Evolutionary conservation across 2,888 invertebrate species (phyloP).

Genomic region (Nomada goodeniana): DNA sequence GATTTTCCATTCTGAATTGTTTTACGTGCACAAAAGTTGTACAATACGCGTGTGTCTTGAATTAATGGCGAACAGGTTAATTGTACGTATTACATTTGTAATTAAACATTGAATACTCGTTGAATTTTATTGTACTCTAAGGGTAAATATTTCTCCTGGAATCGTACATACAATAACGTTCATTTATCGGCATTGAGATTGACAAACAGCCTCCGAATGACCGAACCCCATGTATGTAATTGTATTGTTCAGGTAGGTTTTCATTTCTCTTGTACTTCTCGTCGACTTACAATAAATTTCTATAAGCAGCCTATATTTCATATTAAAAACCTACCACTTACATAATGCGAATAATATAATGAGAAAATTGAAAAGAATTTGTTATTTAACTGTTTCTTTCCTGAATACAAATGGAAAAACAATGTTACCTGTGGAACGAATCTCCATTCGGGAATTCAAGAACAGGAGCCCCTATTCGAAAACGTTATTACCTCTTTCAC

Average conservation of each 20-base stretch:
- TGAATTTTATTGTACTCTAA: neutral
- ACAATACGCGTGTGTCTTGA: too few relatives aligned
- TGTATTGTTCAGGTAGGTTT: slow-evolving; percentile 1
- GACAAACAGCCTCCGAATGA: neutral
- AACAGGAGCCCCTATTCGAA: neutral
- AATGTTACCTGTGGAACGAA: too few relatives aligned
- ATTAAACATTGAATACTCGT: neutral
- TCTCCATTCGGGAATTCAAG: neutral
- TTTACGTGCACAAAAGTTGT: neutral
- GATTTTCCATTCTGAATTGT: neutral
- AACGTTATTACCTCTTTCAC: neutral
- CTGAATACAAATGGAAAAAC: too few relatives aligned
- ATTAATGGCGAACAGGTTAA: neutral
- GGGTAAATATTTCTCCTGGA: slow-evolving; percentile 2
- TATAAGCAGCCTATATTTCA: neutral
- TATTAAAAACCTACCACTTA: too few relatives aligned
- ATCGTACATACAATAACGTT: slow-evolving; percentile 1
- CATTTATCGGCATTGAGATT: neutral
- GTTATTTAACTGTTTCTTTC: too few relatives aligned
- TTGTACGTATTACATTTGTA: too few relatives aligned
- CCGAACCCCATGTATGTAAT: neutral
- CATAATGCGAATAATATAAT: too few relatives aligned
- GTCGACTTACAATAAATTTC: neutral
- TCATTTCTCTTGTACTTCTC: neutral
- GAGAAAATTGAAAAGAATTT: too few relatives aligned